These are phyloP conservation scores for Stichodactyla helianthus DNA, from an alignment of 64 coral and sea anemone species.

Conservation along the genomic window DNA sequence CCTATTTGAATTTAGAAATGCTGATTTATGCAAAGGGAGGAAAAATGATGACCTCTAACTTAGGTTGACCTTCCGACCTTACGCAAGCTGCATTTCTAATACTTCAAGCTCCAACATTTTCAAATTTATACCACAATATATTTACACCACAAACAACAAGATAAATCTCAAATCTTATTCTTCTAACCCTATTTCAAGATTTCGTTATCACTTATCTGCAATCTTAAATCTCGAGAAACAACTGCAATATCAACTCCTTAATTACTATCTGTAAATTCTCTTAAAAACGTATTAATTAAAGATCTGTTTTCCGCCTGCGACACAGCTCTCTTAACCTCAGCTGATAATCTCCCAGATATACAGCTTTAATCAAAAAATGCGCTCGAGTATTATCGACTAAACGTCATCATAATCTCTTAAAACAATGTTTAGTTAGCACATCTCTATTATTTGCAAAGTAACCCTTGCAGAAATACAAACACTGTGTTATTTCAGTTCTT, in stretches of 20 bases:
- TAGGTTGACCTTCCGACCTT: no score
- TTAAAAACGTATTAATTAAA: background rate
- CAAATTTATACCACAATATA: no score
- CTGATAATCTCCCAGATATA: background rate
- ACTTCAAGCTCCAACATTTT: no score
- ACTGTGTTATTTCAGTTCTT: background rate
- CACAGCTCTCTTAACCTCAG: background rate
- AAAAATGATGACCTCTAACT: no score
- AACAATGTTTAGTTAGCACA: background rate
- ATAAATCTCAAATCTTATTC: background rate
- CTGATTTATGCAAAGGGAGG: no score
- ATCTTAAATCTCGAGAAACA: background rate
- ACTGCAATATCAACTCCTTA: background rate
- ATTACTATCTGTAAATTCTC: background rate
- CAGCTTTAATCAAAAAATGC: background rate
- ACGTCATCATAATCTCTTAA: background rate
- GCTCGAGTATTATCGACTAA: conserved; percentile 7
- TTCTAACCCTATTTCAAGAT: background rate
- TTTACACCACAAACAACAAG: no score
- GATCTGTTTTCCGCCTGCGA: background rate
- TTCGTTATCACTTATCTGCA: background rate
- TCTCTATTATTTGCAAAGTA: conserved; percentile 1
- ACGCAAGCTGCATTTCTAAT: no score
- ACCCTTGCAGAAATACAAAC: background rate
- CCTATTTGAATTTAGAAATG: no score